Evolutionary conservation across 2,797 vertebrate species (phyloP), one percentile per base, ranked within the genome.

Genomic region (Anniella stebbinsi): DNA sequence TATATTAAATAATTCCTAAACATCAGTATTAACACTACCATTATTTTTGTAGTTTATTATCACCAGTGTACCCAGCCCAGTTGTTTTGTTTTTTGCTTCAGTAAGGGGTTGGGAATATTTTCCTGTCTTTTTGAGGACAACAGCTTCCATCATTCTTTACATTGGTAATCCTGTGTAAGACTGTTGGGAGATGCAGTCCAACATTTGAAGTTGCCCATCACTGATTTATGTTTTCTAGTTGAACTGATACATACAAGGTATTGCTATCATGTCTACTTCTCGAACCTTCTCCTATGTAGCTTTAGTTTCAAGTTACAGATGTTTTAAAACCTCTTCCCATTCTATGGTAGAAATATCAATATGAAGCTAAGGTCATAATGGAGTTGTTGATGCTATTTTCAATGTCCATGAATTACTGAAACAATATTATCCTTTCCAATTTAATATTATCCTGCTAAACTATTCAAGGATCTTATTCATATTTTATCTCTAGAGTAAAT

Each of bases 371-470:
- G 70, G 41, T 66, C 41, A 63, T 75, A 76, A 84, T 75, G 45
- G 48, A 80, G 72, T 88, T 80, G 54, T 82, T 36, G 73, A 63
- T 70, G 36, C 36, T 72, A n/a, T 41, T 81, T 75, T 73, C 38
- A 88, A 41, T 84, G 13, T 75, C 30, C 9, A 75, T 83, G 36
- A 63, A 82, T 75, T 75, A 83, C 67, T n/a, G 36, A 13, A 33
- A 67, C 30, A 72, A 41, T 45, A 45, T 33, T 17, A 82, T n/a
- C 6, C 17, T 30, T 30, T 89, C 57, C 25, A 33, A 76, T 48
- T 89, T 83, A 83, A 89, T 76, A 86, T 51, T 85, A 33, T 51
- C 33, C 2, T 88, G 21, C 70, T 48, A 75, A 88, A 82, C 54
- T 77, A 45, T 38, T 36, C 73, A 87, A 45, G 28, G 33, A 57